Evolutionary conservation across 2,113 vertebrate species (phyloP).

Genomic region (Daubentonia madagascariensis): DNA sequence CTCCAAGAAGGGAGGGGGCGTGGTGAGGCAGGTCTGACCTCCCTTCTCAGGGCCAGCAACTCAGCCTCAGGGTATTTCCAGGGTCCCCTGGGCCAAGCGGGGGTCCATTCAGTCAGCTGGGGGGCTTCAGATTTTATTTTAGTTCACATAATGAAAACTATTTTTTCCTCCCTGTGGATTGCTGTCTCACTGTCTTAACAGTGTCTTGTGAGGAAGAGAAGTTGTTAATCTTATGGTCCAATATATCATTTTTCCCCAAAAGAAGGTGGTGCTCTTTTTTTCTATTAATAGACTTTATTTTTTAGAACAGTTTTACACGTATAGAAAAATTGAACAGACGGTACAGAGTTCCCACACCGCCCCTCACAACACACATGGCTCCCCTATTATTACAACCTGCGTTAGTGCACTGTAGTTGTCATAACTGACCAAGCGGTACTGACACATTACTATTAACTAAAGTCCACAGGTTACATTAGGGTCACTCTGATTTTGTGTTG

Average conservation of each 20-base stretch:
- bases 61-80: no score
- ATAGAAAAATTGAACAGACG: background rate
- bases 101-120: no score
- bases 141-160: background rate
- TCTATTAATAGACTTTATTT: background rate
- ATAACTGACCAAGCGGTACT: rapidly evolving
- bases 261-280: background rate
- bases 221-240: no score
- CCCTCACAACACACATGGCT: background rate
- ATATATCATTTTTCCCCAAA: background rate
- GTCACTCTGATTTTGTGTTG: rapidly evolving
- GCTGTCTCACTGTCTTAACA: rapidly evolving
- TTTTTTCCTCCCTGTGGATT: background rate
- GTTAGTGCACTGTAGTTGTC: rapidly evolving
- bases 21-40: no score
- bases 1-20: no score
- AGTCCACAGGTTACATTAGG: rapidly evolving
- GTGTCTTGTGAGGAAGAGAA: no score
- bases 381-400: no score
- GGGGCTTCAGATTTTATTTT: no score
- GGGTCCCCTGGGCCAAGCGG: no score
- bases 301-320: background rate
- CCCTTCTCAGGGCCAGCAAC: no score
- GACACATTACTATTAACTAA: rapidly evolving
- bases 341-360: background rate